phyloP scores from a whole-genome alignment of 2,797 vertebrate genomes.

The Myripristis jacobus region DNA sequence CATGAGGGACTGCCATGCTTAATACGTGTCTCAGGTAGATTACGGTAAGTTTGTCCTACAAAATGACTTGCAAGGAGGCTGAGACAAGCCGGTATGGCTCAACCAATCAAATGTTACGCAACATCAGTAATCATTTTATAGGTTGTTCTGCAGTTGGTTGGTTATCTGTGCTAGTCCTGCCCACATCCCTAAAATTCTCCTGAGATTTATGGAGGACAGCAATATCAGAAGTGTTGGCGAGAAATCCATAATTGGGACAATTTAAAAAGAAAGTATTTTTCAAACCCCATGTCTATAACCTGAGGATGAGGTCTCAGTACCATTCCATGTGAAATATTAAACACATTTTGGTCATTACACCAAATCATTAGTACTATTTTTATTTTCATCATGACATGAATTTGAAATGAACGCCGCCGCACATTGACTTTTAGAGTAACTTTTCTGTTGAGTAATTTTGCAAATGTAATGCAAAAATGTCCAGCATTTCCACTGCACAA shows the following conservation, averaged over 20 bases:
- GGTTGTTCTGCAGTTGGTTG: slow-evolving; percentile 10
- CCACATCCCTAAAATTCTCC: slow-evolving; percentile 17
- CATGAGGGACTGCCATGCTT: slow-evolving; percentile 44
- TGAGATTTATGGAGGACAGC: slow-evolving; percentile 9
- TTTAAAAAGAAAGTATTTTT: not conserved
- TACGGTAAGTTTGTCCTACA: slow-evolving; percentile 69
- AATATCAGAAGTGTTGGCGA: slow-evolving; percentile 1
- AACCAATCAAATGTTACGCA: slow-evolving; percentile 52
- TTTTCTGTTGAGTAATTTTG: too few relatives aligned
- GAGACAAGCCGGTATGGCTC: slow-evolving; percentile 22
- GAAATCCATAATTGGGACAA: not conserved
- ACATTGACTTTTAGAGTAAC: too few relatives aligned
- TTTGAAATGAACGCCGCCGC: slow-evolving; percentile 15
- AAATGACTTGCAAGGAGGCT: slow-evolving; percentile 26
- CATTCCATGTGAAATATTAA: slow-evolving; percentile 22
- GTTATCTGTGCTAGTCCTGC: slow-evolving; percentile 4
- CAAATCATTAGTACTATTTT: slow-evolving; percentile 20
- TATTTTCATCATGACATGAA: slow-evolving; percentile 1
- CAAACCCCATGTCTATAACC: slow-evolving; percentile 9
- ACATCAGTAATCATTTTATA: not conserved
- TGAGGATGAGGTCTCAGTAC: slow-evolving; percentile 4
- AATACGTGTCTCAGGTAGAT: slow-evolving; percentile 66
- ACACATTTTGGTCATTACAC: slow-evolving; percentile 11
- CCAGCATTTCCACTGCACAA: too few relatives aligned
- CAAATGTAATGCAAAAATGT: too few relatives aligned